Base-by-base conservation (phyloP, 53 echinoderm and acorn worm genomes). In the Antedon mediterranea region DNA sequence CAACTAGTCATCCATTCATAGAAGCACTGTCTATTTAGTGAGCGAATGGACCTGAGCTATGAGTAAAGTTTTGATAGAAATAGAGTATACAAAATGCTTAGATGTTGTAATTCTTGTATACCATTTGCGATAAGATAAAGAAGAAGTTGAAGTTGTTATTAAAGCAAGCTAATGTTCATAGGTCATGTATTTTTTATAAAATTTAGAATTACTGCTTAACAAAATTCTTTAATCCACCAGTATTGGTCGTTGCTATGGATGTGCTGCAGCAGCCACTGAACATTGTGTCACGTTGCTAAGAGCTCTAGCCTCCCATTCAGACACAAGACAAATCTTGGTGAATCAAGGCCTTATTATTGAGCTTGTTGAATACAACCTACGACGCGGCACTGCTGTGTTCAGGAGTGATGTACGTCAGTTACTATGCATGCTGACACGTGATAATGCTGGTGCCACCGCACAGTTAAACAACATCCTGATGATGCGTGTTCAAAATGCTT, bases 271-370 rank as follows among this genome's bases (percentile, higher is more conserved):
- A 42, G 97, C 97, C 33, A 95, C 97, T 9, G 97, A 95, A 78
- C 97, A 95, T 73, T 95, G 97, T 81, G 91, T 95, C 57, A 95
- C 97, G 29, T 82, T 95, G 31, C 91, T 95, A 32, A 83, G 97
- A 83, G 97, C 91, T 0, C 73, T 95, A 75, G 97, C 97, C 27
- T 86, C 97, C 14, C 87, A 95, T 75, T 82, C 91, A 57, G 91
- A 89, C 30, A 95, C 97, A 43, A 95, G 91, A 80, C 89, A 89
- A 43, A 95, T 95, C 71, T 82, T 95, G 3, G 91, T 92, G 43
- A 89, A 84, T 26, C 91, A 93, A 89, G 93, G 93, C 43, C 75
- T 94, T 76, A 91, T 94, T 79, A 89, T 89, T 29, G 91, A 91
- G 72, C 76, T 94, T 72, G 94, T 91, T 0, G 94, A 88, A 76